Base-by-base conservation (phyloP, 2,888 invertebrate species). In the Ochropleura plecta region DNA sequence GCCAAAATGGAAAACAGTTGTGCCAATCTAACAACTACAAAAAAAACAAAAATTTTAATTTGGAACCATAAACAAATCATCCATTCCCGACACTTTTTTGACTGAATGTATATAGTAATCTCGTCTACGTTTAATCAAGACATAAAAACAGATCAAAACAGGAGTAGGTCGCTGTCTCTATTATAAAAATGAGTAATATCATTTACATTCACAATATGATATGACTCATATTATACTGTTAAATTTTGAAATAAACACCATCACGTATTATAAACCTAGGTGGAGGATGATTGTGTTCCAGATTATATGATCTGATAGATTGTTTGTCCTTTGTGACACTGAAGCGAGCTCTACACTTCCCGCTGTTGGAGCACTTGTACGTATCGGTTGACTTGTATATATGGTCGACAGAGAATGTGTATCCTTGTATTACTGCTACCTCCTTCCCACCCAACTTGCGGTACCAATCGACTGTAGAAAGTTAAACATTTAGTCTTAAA, bases 271-370 rank as follows among this genome's bases (percentile, higher is more conserved):
- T 3, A 53, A 44, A 40, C 8, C 44, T 30, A 30, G 69, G 63
- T 14, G 75, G 60, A 12, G n/a, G 12, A n/a, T 78, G 77, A n/a
- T n/a, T 57, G 30, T 57, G 57, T 30, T 30, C 3, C 20, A 57
- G 30, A 30, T 14, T 14, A 57, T 30, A 30, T 30, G 57, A 30
- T 57, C 30, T 57, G 14, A 57, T 0, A 30, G 7, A 30, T 3
- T 3, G 0, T 57, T 3, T 57, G 14, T 57, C 14, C 57, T 57
- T 57, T 7, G 57, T 57, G 30, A 57, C 2, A 14, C 7, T 30
- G 30, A 57, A 57, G 57, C 30, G 14, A 12, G 57, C 57, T 57
- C 14, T 57, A 57, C 57, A 57, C 57, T 57, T 14, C 1, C 4
- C 7, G 57, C 57, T 5, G 57, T 14, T 6, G 30, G 57, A 30